Percentiles rank a stretch among this genome's conserved stretches.
Evolutionary conservation across 53 echinoderm and acorn worm species (phyloP).

Genomic region (Hippasteria phrygiana): DNA sequence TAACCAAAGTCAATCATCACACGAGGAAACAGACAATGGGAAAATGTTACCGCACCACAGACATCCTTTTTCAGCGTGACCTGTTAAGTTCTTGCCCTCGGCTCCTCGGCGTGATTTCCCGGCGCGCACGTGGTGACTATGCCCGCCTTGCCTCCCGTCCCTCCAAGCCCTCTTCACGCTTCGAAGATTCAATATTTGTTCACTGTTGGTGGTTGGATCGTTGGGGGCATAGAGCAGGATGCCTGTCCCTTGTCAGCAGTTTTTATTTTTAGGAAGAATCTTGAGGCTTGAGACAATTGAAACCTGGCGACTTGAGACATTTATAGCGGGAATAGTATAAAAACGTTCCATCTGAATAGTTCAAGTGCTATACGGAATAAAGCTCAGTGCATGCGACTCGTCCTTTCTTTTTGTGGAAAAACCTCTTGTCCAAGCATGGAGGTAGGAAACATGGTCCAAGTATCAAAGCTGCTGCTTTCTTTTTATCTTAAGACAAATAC

Average conservation of each 20-base stretch:
- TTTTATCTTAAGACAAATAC: too few relatives aligned
- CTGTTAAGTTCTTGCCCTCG: constrained; percentile 23
- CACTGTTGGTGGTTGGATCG: constrained; percentile 32
- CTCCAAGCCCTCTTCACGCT: constrained; percentile 62
- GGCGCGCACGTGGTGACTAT: constrained; percentile 18
- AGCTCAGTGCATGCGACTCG: too few relatives aligned
- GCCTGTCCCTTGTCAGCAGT: constrained; percentile 43
- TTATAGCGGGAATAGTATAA: too few relatives aligned
- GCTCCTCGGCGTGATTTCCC: constrained; percentile 30
- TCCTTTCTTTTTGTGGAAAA: too few relatives aligned
- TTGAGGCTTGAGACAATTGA: neutral
- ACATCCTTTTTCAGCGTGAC: constrained; percentile 23
- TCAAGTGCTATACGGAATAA: too few relatives aligned
- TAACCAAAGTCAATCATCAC: neutral
- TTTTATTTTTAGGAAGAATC: constrained; percentile 9
- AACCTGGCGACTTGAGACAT: neutral
- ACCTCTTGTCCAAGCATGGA: too few relatives aligned
- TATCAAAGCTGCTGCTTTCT: too few relatives aligned
- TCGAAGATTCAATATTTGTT: constrained; percentile 59
- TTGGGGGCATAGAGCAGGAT: constrained; percentile 5
- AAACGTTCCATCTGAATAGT: too few relatives aligned
- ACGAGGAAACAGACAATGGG: neutral
- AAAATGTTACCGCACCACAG: neutral
- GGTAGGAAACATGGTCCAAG: too few relatives aligned
- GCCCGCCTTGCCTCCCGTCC: constrained; percentile 15